Evolutionary conservation across 2,113 vertebrate species (phyloP).

Genomic region (Conger conger): DNA sequence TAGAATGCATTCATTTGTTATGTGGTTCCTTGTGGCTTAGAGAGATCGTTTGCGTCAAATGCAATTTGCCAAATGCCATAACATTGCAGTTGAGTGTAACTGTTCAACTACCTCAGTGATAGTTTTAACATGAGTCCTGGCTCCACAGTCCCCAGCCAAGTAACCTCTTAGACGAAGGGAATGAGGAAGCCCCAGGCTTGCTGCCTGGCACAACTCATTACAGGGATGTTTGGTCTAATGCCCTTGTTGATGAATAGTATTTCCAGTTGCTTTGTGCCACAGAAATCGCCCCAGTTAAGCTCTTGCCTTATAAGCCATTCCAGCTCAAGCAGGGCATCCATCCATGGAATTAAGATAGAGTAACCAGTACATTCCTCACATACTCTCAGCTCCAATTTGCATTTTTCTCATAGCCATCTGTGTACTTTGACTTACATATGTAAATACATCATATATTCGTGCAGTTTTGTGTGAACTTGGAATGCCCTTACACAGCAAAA

Average conservation of each 20-base stretch:
- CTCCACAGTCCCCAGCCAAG: neutral
- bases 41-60: neutral
- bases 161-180: neutral
- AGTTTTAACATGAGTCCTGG: neutral
- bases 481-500: neutral
- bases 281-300: constrained; percentile 4
- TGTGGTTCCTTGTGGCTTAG: neutral
- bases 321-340: neutral
- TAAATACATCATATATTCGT: neutral
- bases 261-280: neutral
- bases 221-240: neutral
- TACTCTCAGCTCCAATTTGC: neutral
- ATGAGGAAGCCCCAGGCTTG: neutral
- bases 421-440: neutral
- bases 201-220: neutral
- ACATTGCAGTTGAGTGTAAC: neutral
- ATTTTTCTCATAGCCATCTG: neutral
- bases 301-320: neutral
- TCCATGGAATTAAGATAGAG: constrained; percentile 9
- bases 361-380: constrained; percentile 2
- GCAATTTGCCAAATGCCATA: neutral
- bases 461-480: neutral
- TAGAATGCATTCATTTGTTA: neutral
- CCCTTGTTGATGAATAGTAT: neutral
- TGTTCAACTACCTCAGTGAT: neutral